Percentiles rank a stretch among this genome's conserved stretches.
phyloP scores from a whole-genome alignment of 2,797 vertebrate species.

The Argyrosomus regius region DNA sequence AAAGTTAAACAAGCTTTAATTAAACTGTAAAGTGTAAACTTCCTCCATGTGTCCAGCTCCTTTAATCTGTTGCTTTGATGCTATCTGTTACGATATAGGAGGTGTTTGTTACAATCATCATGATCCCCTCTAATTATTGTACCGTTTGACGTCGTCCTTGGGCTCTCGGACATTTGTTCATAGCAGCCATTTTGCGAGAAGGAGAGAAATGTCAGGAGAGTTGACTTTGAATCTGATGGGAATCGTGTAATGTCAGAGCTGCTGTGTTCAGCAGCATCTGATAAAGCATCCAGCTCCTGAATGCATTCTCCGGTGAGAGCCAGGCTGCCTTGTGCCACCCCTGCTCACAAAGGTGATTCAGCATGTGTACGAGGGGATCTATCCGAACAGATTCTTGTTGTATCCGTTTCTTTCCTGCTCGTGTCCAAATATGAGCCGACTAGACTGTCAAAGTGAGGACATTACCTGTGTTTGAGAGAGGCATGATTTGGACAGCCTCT shows the following conservation, averaged over 20 bases:
- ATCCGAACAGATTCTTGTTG: slow-evolving; percentile 17
- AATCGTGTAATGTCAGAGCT: slow-evolving; percentile 41
- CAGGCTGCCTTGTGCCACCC: neutral
- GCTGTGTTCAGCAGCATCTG: slow-evolving; percentile 37
- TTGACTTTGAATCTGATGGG: slow-evolving; percentile 42
- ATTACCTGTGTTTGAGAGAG: slow-evolving; percentile 43
- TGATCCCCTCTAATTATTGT: slow-evolving; percentile 25
- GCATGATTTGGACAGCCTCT: slow-evolving; percentile 37
- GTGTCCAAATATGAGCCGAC: slow-evolving; percentile 29
- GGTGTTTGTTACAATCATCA: neutral
- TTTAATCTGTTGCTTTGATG: slow-evolving; percentile 32
- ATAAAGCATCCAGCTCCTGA: slow-evolving; percentile 29
- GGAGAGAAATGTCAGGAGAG: slow-evolving; percentile 48
- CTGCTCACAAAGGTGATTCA: slow-evolving; percentile 27
- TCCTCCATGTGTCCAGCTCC: slow-evolving; percentile 41
- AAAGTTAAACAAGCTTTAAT: slow-evolving; percentile 68
- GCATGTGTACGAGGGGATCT: slow-evolving; percentile 13
- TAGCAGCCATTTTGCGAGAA: slow-evolving; percentile 38
- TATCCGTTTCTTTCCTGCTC: neutral
- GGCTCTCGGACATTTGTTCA: slow-evolving; percentile 6
- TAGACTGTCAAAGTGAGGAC: slow-evolving; percentile 47
- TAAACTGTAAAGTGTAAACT: slow-evolving; percentile 67
- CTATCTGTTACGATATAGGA: slow-evolving; percentile 24
- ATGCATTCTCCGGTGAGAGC: slow-evolving; percentile 18
- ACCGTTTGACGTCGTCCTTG: neutral